These are phyloP conservation scores for Calephelis virginiensis DNA, from an alignment of 1,140 invertebrate genomes.

Conservation along the genomic window DNA sequence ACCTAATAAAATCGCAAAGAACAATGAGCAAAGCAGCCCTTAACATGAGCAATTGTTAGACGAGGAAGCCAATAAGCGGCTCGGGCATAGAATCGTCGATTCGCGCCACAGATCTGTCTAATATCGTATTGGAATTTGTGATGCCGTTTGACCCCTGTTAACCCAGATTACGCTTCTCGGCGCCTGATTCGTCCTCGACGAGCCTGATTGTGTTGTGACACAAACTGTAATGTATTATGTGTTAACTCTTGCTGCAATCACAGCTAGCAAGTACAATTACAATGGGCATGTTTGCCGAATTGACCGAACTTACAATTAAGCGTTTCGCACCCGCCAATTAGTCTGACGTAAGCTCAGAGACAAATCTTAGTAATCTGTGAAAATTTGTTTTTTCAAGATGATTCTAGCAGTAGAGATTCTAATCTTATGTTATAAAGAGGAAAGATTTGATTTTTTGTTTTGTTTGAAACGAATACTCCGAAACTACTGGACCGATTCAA, in stretches of 20 bases:
- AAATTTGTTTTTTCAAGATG: too few relatives aligned
- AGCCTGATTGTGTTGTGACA: constrained; percentile 77
- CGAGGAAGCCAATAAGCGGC: constrained; percentile 51
- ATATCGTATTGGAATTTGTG: constrained; percentile 80
- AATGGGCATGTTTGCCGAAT: constrained; percentile 52
- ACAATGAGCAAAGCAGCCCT: constrained; percentile 4
- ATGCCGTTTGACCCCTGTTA: constrained; percentile 80
- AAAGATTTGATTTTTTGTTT: too few relatives aligned
- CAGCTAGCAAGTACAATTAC: constrained; percentile 69
- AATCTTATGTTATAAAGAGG: too few relatives aligned
- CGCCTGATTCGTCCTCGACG: constrained; percentile 76
- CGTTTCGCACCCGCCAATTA: constrained; percentile 33
- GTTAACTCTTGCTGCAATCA: constrained; percentile 78
- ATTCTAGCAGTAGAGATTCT: too few relatives aligned
- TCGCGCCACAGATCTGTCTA: constrained; percentile 77
- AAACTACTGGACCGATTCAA: too few relatives aligned
- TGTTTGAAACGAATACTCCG: too few relatives aligned
- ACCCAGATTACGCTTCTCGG: constrained; percentile 78
- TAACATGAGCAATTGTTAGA: constrained; percentile 24
- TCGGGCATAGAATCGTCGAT: constrained; percentile 61
- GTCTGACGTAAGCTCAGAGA: background rate
- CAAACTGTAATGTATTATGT: constrained; percentile 78
- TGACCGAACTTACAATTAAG: constrained; percentile 63
- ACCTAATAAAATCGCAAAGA: background rate
- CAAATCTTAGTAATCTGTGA: background rate